Conservation (phyloP, 2,797 vertebrate species). For the Enteromius viviparus region DNA sequence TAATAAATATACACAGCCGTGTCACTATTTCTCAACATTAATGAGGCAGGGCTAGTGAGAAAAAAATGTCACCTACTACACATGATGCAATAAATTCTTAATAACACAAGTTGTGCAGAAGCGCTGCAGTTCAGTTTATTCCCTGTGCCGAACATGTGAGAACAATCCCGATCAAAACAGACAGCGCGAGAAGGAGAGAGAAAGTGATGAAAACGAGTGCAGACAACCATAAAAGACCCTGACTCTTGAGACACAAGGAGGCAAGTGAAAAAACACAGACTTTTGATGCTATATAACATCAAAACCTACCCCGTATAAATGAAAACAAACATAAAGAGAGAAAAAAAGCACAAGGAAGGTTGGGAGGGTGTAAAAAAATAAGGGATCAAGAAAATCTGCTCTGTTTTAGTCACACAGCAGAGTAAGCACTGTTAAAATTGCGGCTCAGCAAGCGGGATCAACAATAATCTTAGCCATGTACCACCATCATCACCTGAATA, state of each 20-base stretch:
- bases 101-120: neutral
- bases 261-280: conserved; percentile 1
- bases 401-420: conserved; percentile 11
- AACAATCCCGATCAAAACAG: neutral
- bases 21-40: neutral
- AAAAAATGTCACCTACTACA: neutral
- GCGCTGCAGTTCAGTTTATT: neutral
- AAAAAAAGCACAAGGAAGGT: neutral
- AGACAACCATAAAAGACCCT: neutral
- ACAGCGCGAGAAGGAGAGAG: conserved; percentile 5
- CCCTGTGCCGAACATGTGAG: neutral
- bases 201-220: neutral
- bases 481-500: neutral
- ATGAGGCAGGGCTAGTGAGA: neutral
- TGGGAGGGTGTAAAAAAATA: neutral
- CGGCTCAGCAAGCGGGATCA: conserved; percentile 3
- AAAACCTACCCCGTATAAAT: neutral
- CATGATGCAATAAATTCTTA: neutral
- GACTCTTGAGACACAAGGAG: neutral
- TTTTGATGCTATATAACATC: conserved; percentile 15
- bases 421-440: conserved; percentile 21
- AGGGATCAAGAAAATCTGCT: neutral
- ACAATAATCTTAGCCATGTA: conserved; percentile 25
- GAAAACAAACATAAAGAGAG: neutral
- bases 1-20: neutral